These are phyloP conservation scores for Lagopus leucura DNA, from an alignment of 2,113 vertebrate genomes.

Conservation along the genomic window DNA sequence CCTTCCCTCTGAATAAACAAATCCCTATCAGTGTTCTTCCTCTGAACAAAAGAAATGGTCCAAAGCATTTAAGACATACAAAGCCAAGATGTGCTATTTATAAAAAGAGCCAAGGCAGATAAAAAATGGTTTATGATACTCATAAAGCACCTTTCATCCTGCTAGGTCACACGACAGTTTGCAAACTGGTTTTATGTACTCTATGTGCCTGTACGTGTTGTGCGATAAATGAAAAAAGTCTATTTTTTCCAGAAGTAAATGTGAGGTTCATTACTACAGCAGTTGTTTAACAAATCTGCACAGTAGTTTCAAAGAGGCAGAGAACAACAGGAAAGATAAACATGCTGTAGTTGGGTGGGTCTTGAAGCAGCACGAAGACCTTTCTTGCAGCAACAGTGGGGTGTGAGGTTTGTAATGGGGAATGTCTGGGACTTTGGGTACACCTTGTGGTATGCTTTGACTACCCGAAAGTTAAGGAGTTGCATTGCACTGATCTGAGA, in stretches of 20 bases:
- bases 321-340: background rate
- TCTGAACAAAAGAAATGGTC: conserved; percentile 15
- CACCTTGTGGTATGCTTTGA: background rate
- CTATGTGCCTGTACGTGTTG: background rate
- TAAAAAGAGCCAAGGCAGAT: conserved; percentile 36
- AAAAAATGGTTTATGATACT: conserved; percentile 57
- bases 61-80: conserved; percentile 20
- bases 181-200: background rate
- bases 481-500: background rate
- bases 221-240: background rate
- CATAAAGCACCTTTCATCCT: conserved; percentile 9
- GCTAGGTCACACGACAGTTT: background rate
- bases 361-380: conserved; percentile 4
- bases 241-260: conserved; percentile 13
- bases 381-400: background rate
- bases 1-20: conserved; percentile 36
- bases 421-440: background rate
- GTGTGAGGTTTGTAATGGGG: background rate
- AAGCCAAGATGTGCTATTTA: conserved; percentile 20
- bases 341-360: background rate
- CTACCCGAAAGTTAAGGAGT: background rate
- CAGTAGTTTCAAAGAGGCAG: background rate
- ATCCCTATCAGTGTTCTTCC: background rate
- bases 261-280: background rate
- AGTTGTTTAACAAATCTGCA: background rate